phyloP scores from a whole-genome alignment of 2,888 invertebrate genomes.

The Syritta pipiens region DNA sequence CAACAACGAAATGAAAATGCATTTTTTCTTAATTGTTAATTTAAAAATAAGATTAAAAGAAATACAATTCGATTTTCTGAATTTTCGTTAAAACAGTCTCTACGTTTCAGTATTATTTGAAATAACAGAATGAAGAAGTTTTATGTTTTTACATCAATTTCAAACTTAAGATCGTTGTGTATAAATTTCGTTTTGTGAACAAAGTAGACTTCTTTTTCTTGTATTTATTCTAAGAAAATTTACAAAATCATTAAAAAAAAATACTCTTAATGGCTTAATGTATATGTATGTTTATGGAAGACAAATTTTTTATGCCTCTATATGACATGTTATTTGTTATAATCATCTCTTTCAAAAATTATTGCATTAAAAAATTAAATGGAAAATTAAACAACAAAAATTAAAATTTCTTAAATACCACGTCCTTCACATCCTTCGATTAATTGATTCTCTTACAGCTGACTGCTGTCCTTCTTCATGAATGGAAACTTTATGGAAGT shows the following conservation, averaged over 20 bases:
- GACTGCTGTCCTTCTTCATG: conserved; percentile 7
- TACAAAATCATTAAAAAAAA: too few species aligned
- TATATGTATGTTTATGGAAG: conserved; percentile 48
- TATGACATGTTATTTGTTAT: too few species aligned
- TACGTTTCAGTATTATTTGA: conserved; percentile 36
- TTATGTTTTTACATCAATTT: background rate
- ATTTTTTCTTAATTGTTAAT: background rate
- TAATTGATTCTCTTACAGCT: conserved; percentile 53
- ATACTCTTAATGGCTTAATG: background rate
- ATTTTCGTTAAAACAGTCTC: conserved; percentile 48
- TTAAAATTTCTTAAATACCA: too few species aligned
- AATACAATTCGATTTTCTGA: too few species aligned
- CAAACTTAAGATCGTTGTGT: conserved; percentile 17
- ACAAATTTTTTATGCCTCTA: conserved; percentile 25
- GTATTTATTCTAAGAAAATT: too few species aligned
- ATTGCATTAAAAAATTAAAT: background rate
- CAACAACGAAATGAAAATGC: too few species aligned
- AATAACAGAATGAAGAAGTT: background rate
- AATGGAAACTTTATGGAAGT: conserved; percentile 26
- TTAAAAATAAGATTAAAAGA: conserved; percentile 1
- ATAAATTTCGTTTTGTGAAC: too few species aligned
- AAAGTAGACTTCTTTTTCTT: too few species aligned
- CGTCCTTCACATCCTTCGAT: conserved; percentile 36
- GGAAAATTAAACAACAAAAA: too few species aligned
- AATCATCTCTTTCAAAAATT: background rate